phyloP scores from a whole-genome alignment of 2,888 invertebrate species.

The Drosophila prolongata region DNA sequence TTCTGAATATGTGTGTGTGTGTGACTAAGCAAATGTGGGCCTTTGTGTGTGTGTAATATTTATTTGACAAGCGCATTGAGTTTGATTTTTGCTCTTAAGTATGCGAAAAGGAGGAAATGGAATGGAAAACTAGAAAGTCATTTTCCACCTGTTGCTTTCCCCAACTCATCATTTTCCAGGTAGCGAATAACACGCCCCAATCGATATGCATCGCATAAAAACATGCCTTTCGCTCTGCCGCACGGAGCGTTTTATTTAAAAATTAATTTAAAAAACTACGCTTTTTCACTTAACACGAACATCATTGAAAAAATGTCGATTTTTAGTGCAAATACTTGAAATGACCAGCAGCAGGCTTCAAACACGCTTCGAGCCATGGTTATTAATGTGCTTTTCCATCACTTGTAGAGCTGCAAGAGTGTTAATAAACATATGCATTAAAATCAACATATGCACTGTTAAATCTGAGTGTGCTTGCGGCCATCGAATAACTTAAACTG shows the following conservation, averaged over 20 bases:
- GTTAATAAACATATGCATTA: conserved; percentile 25
- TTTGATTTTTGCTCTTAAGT: conserved; percentile 45
- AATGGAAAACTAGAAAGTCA: conserved; percentile 41
- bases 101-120: conserved; percentile 27
- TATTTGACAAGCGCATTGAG: conserved; percentile 51
- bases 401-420: conserved; percentile 7
- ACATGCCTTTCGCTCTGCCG: not conserved
- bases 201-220: not conserved
- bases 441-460: conserved; percentile 19
- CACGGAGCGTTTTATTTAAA: conserved; percentile 1
- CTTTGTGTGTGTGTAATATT: conserved; percentile 31
- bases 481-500: conserved; percentile 18
- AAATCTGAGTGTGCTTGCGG: conserved; percentile 18
- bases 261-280: conserved; percentile 7
- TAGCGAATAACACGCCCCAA: not conserved
- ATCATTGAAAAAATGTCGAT: conserved; percentile 11
- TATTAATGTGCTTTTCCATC: conserved; percentile 10
- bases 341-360: conserved; percentile 14
- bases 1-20: conserved; percentile 26
- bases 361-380: conserved; percentile 11
- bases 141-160: conserved; percentile 39
- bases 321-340: conserved; percentile 29
- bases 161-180: not conserved
- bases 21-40: conserved; percentile 17
- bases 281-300: conserved; percentile 11